phyloP scores from a whole-genome alignment of 2,113 vertebrate species.

The Lates calcarifer region DNA sequence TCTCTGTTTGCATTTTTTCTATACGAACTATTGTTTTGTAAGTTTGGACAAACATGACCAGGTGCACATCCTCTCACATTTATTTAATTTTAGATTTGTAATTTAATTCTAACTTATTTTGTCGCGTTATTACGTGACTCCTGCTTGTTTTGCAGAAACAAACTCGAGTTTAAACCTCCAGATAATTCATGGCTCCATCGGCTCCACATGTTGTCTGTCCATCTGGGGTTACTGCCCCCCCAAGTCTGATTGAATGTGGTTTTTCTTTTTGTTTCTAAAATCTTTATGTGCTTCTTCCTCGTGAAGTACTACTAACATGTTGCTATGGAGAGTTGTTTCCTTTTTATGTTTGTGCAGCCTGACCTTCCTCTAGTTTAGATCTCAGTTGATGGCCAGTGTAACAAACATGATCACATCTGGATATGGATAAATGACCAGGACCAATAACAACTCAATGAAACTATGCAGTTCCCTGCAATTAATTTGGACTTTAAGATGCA shows the following conservation, averaged over 20 bases:
- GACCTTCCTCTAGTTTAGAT: neutral
- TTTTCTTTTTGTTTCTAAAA: neutral
- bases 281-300: neutral
- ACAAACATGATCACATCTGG: neutral
- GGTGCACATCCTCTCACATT: neutral
- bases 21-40: neutral
- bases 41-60: neutral
- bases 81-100: neutral
- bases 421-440: slow-evolving; percentile 21
- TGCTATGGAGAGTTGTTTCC: neutral
- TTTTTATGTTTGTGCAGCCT: neutral
- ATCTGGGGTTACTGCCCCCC: neutral
- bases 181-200: neutral
- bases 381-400: neutral
- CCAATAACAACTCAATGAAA: slow-evolving; percentile 29
- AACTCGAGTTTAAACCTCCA: neutral
- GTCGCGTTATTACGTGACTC: neutral
- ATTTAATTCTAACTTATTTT: neutral
- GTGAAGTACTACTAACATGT: neutral
- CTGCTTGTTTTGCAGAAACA: neutral
- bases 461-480: neutral
- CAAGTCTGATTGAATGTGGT: no score
- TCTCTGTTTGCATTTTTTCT: neutral
- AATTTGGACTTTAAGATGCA: neutral
- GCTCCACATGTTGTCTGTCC: neutral